Evolutionary conservation across 1,140 invertebrate species (phyloP).

Genomic region (Zophobas atratus): DNA sequence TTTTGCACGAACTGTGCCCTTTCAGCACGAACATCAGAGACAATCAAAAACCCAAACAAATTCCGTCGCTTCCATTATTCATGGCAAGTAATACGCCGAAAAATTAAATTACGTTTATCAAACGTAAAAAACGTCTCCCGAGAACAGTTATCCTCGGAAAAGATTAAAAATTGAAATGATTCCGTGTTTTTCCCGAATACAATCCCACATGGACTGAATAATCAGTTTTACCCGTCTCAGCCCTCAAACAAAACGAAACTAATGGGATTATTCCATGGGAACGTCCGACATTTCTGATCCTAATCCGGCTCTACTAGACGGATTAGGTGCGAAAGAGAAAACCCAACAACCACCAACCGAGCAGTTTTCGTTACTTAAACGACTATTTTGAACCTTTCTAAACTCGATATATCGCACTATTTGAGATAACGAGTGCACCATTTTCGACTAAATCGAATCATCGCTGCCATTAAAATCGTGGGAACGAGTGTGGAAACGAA

Average conservation of each 20-base stretch:
- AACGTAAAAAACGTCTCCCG: no score
- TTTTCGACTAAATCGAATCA: neutral
- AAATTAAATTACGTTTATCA: no score
- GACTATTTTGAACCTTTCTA: neutral
- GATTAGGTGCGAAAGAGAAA: constrained; percentile 8
- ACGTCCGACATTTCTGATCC: neutral
- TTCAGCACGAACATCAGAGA: no score
- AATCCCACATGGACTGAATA: no score
- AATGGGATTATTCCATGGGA: neutral
- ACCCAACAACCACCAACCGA: neutral
- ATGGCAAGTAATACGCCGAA: no score
- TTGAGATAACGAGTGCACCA: neutral
- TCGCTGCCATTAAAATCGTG: neutral
- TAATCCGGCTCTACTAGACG: neutral
- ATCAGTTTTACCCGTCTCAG: neutral
- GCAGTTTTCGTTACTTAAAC: neutral
- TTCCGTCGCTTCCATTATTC: no score
- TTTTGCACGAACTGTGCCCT: no score
- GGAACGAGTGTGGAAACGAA: neutral
- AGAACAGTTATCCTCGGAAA: no score
- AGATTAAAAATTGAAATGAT: no score
- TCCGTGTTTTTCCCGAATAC: no score
- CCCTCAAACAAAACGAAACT: neutral
- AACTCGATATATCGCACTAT: neutral
- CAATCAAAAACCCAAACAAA: no score